These are phyloP conservation scores for Amiota communis DNA, from an alignment of 2,888 invertebrate genomes.

Conservation along the genomic window DNA sequence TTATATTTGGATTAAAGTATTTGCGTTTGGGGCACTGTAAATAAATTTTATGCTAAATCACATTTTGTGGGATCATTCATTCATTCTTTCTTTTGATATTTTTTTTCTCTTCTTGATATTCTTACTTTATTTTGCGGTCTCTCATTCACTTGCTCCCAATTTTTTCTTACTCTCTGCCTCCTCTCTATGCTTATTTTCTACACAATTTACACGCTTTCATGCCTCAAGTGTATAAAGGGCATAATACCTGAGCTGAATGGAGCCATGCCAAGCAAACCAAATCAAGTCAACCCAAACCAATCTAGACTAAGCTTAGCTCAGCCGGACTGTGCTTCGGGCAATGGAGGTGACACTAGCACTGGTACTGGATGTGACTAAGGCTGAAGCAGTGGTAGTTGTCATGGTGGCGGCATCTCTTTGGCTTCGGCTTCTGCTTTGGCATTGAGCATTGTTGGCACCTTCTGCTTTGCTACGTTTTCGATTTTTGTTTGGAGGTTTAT, in stretches of 20 bases:
- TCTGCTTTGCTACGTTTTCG: conserved; percentile 1
- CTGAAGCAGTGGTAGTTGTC: too few relatives aligned
- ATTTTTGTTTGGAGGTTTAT: not conserved
- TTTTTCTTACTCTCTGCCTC: conserved; percentile 42
- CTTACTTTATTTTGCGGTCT: conserved; percentile 37
- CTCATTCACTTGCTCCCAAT: conserved; percentile 48
- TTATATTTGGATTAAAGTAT: conserved; percentile 47
- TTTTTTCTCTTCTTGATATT: not conserved
- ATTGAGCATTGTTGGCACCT: conserved; percentile 2
- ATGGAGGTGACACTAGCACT: too few relatives aligned
- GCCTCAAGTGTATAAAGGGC: conserved; percentile 28
- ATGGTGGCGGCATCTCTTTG: not conserved
- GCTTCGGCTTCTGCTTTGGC: not conserved
- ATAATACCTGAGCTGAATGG: conserved; percentile 1
- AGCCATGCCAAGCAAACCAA: not conserved
- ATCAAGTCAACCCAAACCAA: too few relatives aligned
- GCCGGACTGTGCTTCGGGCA: too few relatives aligned
- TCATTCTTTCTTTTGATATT: not conserved
- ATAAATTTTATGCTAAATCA: conserved; percentile 65
- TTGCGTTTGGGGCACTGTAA: conserved; percentile 59
- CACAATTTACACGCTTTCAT: conserved; percentile 38
- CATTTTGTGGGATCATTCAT: conserved; percentile 46
- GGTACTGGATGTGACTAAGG: too few relatives aligned
- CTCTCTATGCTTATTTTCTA: conserved; percentile 38
- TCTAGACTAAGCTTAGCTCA: not conserved